Conservation (phyloP, 2,888 invertebrate genomes). For the Elysia crispata region DNA sequence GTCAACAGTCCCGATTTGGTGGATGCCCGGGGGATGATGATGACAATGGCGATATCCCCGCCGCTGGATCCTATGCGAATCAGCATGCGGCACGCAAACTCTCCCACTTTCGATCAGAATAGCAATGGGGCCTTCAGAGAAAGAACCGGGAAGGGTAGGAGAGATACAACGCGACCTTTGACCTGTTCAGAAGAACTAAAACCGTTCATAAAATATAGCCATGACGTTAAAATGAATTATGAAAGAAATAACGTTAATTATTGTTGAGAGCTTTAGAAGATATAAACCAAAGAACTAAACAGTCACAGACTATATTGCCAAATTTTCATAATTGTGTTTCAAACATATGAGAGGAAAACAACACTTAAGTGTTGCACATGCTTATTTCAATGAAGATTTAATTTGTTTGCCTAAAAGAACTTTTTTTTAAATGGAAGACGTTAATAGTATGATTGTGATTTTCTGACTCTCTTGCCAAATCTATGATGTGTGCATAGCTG, state of each 20-base stretch:
- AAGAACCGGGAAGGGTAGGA: neutral
- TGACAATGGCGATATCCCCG: conserved; percentile 53
- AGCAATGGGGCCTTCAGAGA: no score
- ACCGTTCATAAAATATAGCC: conserved; percentile 70
- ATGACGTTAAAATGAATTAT: conserved; percentile 61
- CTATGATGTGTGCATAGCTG: no score
- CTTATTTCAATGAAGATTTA: no score
- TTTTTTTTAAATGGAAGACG: no score
- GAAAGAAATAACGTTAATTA: conserved; percentile 41
- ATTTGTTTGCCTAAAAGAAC: no score
- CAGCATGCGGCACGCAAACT: conserved; percentile 64
- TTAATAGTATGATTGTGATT: no score
- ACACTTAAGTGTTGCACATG: no score
- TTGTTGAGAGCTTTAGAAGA: conserved; percentile 17
- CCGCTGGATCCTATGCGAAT: conserved; percentile 69
- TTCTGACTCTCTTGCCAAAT: no score
- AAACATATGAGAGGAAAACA: no score
- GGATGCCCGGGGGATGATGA: conserved; percentile 52
- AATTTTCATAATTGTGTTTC: no score
- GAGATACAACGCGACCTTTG: neutral
- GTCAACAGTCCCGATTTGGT: conserved; percentile 68
- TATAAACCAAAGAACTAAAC: no score
- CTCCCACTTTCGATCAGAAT: conserved; percentile 35
- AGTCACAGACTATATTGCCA: no score
- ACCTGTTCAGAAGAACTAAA: conserved; percentile 60